Evolutionary conservation across 2,113 vertebrate genomes (phyloP).

Genomic region (Phyllopteryx taeniolatus): DNA sequence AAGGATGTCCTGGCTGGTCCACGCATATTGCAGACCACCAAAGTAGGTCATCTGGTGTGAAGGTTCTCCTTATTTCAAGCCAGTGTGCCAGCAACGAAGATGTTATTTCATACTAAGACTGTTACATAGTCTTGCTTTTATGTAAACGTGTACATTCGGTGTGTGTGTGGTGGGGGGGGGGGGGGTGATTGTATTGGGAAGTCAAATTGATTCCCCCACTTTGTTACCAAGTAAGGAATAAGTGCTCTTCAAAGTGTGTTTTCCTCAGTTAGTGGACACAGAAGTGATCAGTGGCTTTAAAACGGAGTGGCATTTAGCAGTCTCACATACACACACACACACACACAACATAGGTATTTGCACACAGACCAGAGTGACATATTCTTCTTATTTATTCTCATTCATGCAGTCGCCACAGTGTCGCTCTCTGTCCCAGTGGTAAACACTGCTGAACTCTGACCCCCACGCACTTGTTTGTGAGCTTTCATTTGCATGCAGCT

Average conservation of each 20-base stretch:
- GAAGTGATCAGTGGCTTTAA: background rate
- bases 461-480: slow-evolving; percentile 67
- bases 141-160: background rate
- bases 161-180: too few relatives aligned
- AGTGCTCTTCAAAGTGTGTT: background rate
- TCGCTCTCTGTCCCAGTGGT: slow-evolving; percentile 47
- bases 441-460: slow-evolving; percentile 57
- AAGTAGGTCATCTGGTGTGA: background rate
- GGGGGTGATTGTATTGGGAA: background rate
- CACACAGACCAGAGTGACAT: background rate
- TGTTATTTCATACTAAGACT: too few relatives aligned
- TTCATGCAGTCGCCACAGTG: slow-evolving; percentile 21
- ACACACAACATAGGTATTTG: too few relatives aligned
- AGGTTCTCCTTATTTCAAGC: background rate
- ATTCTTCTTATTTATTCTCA: slow-evolving; percentile 23
- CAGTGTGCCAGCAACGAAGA: background rate
- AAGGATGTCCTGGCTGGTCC: background rate
- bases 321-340: too few relatives aligned
- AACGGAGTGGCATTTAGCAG: background rate
- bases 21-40: background rate
- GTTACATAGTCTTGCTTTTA: too few relatives aligned
- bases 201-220: background rate
- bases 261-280: background rate
- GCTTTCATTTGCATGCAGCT: slow-evolving; percentile 71
- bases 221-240: background rate